Conservation (phyloP, 2,113 vertebrate species). For the Neolamprologus sp. region DNA sequence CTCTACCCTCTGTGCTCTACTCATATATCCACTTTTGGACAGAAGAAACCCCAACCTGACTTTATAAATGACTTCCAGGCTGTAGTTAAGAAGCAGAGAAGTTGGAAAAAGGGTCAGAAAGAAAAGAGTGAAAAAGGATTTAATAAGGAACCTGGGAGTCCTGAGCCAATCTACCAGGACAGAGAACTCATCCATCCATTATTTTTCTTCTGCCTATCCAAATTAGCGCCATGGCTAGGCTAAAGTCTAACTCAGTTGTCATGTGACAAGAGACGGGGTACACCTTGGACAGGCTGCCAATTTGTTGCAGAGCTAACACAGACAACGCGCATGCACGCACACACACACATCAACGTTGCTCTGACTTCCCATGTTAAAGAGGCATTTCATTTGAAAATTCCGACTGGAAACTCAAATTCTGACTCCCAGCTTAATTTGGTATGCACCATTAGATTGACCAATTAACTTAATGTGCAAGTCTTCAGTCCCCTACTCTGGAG, state of each 20-base stretch:
- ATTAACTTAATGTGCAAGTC: background rate
- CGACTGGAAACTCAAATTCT: background rate
- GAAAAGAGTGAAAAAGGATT: background rate
- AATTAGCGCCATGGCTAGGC: background rate
- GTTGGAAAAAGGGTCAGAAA: background rate
- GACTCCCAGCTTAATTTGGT: background rate
- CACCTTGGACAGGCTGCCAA: background rate
- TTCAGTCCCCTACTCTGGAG: background rate
- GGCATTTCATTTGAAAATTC: background rate
- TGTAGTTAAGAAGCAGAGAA: background rate
- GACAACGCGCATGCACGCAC: background rate
- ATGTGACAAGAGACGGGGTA: background rate
- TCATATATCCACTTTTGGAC: constrained; percentile 9
- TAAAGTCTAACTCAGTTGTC: background rate
- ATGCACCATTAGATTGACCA: background rate
- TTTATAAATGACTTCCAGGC: constrained; percentile 46
- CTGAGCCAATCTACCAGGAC: constrained; percentile 16
- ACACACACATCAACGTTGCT: background rate
- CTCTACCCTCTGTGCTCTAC: background rate
- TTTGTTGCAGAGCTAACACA: background rate
- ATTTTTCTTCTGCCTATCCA: background rate
- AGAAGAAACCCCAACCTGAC: constrained; percentile 12
- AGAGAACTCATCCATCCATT: background rate
- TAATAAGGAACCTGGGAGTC: background rate
- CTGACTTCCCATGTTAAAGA: background rate